Base-by-base conservation (phyloP, 2,888 invertebrate species). In the Leptinotarsa peninsularis region DNA sequence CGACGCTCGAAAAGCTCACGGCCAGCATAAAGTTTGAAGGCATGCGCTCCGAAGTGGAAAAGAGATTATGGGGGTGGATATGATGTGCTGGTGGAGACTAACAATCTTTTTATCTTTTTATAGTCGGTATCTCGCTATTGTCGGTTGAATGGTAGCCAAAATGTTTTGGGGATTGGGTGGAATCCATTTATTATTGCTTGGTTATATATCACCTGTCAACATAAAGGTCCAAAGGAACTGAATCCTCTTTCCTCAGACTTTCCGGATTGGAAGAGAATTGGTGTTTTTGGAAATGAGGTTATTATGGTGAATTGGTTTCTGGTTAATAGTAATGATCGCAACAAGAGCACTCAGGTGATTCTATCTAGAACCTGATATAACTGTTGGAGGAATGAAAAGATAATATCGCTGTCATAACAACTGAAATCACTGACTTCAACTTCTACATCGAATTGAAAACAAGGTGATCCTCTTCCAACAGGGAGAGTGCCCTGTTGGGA, bases 1-100 rank as follows among this genome's bases (percentile, higher is more conserved):
- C 71, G 78, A 75, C 78, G 70, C 70, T 58, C 43, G 56, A 15
- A 49, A 33, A 27, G 75, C 72, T 73, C 58, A 54, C 60, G 76
- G 56, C 52, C 60, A 49, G 60, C 49, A 71, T 56, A 73, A 76
- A 76, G 67, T 76, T 76, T 23, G 58, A 50, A 63, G 71, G 66
- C 76, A 73, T 73, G 76, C 76, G 76, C 73, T 49, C 7, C 75
- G 50, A 50, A 49, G 54, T 50, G 52, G 49, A 54, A 67, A 67
- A 67, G 27, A 68, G 63, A 63, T 63, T 63, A 63, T 63, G 63
- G 63, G 63, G 63, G 63, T 63, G 33, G 63, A 63, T 63, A 63
- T 63, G 63, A 63, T 63, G 63, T 63, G 63, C 63, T n/a, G 63
- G 43, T 63, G 63, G 43, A 63, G 33, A 43, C 63, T 63, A 33